These are phyloP conservation scores for Nebria ingens DNA, from an alignment of 1,140 invertebrate species.

Conservation along the genomic window DNA sequence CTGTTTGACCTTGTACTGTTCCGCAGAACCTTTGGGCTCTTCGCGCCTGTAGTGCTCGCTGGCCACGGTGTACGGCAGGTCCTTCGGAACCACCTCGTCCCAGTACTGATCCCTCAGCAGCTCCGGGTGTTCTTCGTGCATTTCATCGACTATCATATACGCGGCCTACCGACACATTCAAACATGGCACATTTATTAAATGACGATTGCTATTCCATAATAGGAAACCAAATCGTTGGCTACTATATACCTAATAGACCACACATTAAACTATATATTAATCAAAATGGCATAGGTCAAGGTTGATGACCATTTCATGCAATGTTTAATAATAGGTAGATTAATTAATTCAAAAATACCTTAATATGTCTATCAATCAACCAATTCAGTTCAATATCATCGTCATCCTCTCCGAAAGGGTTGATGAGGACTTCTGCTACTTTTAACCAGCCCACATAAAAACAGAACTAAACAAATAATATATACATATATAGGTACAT, in stretches of 20 bases:
- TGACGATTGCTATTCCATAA: no score
- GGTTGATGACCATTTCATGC: no score
- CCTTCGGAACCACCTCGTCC: slow-evolving; percentile 82
- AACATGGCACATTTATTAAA: no score
- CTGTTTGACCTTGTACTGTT: slow-evolving; percentile 73
- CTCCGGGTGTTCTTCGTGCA: slow-evolving; percentile 83
- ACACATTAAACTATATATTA: no score
- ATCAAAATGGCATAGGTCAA: no score
- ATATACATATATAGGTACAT: no score
- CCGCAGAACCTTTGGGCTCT: slow-evolving; percentile 74
- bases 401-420: slow-evolving; percentile 90
- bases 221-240: no score
- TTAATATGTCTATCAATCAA: slow-evolving; percentile 81
- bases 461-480: slow-evolving; percentile 82
- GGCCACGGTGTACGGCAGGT: slow-evolving; percentile 75
- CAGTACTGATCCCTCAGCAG: slow-evolving; percentile 81
- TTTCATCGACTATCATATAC: slow-evolving; percentile 85
- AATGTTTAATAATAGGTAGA: no score
- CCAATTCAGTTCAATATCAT: slow-evolving; percentile 88
- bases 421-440: slow-evolving; percentile 85
- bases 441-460: slow-evolving; percentile 95
- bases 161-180: slow-evolving; percentile 63
- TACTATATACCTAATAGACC: no score
- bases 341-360: no score
- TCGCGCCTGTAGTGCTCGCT: slow-evolving; percentile 70